Evolutionary conservation across 2,113 vertebrate species (phyloP).

Genomic region (Actenoides lindsayi): DNA sequence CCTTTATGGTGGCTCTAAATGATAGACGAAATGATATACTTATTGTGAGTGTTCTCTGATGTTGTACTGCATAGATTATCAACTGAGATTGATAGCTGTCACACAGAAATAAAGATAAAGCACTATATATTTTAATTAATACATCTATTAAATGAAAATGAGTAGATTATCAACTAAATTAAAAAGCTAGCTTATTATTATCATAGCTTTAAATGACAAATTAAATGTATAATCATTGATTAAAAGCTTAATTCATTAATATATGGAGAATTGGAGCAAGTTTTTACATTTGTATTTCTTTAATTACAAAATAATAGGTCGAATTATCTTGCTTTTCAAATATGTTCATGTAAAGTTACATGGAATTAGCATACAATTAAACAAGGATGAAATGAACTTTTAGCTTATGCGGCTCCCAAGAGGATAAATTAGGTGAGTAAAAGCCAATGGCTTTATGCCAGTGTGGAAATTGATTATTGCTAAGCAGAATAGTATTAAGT

Average conservation of each 20-base stretch:
- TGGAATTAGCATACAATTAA: slow-evolving; percentile 51
- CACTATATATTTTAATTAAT: slow-evolving; percentile 61
- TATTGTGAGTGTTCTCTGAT: neutral
- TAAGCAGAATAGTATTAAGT: neutral
- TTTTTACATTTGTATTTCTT: slow-evolving; percentile 18
- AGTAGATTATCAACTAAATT: slow-evolving; percentile 43
- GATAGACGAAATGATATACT: neutral
- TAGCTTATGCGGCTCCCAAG: neutral
- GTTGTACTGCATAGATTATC: neutral
- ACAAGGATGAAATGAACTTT: slow-evolving; percentile 26
- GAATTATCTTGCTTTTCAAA: slow-evolving; percentile 37
- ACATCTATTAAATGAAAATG: slow-evolving; percentile 59
- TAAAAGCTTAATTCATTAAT: slow-evolving; percentile 46
- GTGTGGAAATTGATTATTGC: neutral
- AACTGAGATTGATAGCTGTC: slow-evolving; percentile 58
- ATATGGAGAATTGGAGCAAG: neutral
- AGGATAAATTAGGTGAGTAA: slow-evolving; percentile 15
- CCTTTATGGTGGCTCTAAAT: neutral
- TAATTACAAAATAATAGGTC: slow-evolving; percentile 17
- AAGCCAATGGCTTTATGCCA: neutral
- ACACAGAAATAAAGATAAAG: slow-evolving; percentile 59
- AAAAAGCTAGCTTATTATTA: slow-evolving; percentile 30
- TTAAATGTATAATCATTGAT: slow-evolving; percentile 41
- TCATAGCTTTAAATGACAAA: slow-evolving; percentile 32
- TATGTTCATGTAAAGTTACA: slow-evolving; percentile 1